Conservation (phyloP, 2,888 invertebrate species). For the Calliopum simillimum region DNA sequence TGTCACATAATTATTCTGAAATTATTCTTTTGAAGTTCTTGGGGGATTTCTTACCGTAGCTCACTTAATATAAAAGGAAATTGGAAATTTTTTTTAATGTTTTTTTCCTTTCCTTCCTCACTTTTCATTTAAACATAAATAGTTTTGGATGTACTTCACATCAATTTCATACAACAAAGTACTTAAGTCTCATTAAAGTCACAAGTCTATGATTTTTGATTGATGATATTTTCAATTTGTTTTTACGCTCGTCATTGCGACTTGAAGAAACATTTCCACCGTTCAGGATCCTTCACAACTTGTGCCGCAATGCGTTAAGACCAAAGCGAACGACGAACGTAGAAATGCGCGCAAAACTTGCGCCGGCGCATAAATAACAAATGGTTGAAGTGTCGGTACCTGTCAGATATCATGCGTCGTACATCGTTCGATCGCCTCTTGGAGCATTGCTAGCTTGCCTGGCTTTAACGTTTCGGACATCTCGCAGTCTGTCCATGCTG, state of each 20-base stretch:
- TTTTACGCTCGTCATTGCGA: conserved; percentile 18
- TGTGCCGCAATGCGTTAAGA: conserved; percentile 19
- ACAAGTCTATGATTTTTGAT: conserved; percentile 32
- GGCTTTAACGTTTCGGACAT: background rate
- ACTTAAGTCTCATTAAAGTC: conserved; percentile 42
- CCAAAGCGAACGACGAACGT: background rate
- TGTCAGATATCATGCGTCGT: background rate
- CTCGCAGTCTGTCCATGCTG: background rate
- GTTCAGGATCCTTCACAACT: background rate
- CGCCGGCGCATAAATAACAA: conserved; percentile 19
- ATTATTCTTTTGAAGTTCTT: no score
- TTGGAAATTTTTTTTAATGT: no score
- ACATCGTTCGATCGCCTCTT: background rate
- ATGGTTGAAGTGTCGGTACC: background rate
- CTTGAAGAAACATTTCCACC: background rate
- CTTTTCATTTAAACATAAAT: no score
- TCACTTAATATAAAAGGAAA: no score
- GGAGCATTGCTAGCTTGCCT: background rate
- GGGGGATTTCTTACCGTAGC: no score
- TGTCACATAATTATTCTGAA: no score
- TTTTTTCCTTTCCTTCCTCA: no score
- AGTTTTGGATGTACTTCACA: no score
- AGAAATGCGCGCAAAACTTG: background rate
- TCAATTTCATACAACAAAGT: conserved; percentile 1
- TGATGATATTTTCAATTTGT: conserved; percentile 39